Evolutionary conservation across 1,140 invertebrate species (phyloP), one percentile per base, ranked within the genome.

Genomic region (Agraylea sexmaculata): DNA sequence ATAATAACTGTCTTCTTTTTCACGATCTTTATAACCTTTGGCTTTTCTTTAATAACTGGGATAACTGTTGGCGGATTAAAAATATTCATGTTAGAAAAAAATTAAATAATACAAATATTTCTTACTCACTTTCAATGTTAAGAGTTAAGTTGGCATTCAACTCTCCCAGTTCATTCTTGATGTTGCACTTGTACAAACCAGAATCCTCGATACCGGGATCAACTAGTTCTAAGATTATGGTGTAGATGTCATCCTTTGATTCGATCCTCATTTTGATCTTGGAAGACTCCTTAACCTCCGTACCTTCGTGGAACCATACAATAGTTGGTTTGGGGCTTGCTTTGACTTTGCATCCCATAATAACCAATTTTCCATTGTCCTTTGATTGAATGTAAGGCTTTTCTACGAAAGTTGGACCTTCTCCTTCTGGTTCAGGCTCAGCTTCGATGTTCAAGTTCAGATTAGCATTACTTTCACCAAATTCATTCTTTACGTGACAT

Each of bases 391-490:
- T 96, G 8, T 62, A 63, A 12, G 95, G 95, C 64, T 99, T 99
- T 59, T 96, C 92, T 27, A 93, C 79, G 62, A 99, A 99, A n/a
- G 87, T 93, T 37, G 95, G 95, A 10, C 92, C 90, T 54, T 91
- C 84, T 11, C 91, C 91, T 62, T 90, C 85, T 1, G 80, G 81
- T 62, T 91, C 87, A 1, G 84, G 80, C 55, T 90, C 88, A 8
- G 87, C 88, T 68, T 95, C 90, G 59, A 99, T 97, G 63, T 99
- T 99, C 32, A 99, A 68, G 57, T 95, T 97, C 4, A 99, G 72
- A 66, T 97, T 98, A 27, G 95, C 95, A 62, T 96, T 98, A 47
- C 89, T 92, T 70, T 98, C 93, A 36, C 95, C 95, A 58, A 81
- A 86, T 61, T 93, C 89, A 62, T 99, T 99, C 62, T 88, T 80